Conservation (phyloP, 2,888 invertebrate genomes). For the Clusia tigrina region DNA sequence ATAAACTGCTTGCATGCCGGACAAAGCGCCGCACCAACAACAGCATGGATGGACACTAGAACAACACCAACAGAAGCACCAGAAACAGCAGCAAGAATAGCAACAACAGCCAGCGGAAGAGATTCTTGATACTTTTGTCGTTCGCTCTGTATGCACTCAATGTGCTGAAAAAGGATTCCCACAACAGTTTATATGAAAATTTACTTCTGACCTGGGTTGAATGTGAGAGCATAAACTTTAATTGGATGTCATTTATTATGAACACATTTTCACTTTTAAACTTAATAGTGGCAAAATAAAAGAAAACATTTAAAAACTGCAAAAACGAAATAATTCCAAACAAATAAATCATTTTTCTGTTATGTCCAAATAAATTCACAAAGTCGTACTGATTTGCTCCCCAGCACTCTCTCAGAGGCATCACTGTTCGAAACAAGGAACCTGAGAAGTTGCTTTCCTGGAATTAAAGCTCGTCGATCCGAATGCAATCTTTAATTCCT, state of each 20-base stretch:
- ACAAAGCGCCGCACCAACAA: constrained; percentile 33
- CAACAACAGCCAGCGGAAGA: background rate
- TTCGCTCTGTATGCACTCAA: background rate
- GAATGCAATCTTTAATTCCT: too few relatives aligned
- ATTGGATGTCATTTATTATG: background rate
- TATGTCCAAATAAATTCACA: too few relatives aligned
- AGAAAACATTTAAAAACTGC: too few relatives aligned
- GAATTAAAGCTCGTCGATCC: too few relatives aligned
- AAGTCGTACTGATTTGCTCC: too few relatives aligned
- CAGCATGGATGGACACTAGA: background rate
- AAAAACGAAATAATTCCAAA: too few relatives aligned
- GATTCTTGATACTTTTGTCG: background rate
- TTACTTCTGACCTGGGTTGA: background rate
- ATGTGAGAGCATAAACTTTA: constrained; percentile 2
- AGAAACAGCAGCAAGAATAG: background rate
- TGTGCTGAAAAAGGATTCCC: background rate
- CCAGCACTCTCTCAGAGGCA: too few relatives aligned
- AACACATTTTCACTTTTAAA: too few relatives aligned
- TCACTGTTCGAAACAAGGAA: too few relatives aligned
- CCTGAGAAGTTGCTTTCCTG: too few relatives aligned
- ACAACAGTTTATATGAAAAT: background rate
- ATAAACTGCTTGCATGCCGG: constrained; percentile 52
- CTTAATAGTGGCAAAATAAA: too few relatives aligned
- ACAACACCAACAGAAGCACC: background rate
- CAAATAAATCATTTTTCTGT: too few relatives aligned